Evolutionary conservation across 2,113 vertebrate genomes (phyloP), one percentile per base, ranked within the genome.

Genomic region (Nerophis ophidion): DNA sequence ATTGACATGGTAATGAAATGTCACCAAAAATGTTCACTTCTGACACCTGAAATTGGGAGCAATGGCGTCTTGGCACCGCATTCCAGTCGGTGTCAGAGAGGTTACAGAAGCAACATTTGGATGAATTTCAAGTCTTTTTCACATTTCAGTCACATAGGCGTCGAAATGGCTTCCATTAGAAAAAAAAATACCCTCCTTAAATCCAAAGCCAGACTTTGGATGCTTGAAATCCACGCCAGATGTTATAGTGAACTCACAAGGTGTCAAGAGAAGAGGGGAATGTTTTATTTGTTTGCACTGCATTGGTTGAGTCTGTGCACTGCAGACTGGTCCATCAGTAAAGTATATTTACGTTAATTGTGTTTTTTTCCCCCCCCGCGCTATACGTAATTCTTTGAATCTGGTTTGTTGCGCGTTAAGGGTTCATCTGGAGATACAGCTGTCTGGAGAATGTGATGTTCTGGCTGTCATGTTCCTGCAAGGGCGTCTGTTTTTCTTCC

Each of bases 391-490:
- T 67, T 44, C 54, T 26, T 63, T 34, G 59, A 68, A 61, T 71
- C 59, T 34, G 56, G 10, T 48, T 65, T 57, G 65, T 3, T 54
- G 52, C 8, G 34, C 6, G 60, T 64, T 45, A 48, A 55, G 50
- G 65, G 80, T 75, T 84, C 77, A 81, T 67, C 64, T 73, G 71
- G 71, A 77, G 71, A 73, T 63, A 60, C 88, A 90, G 84, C 85
- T 85, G 85, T 86, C 73, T 50, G 64, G 72, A 88, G 85, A 89
- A 85, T 82, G 84, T 76, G 72, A 80, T 77, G 74, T 75, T 75
- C 75, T 83, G 87, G 85, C 82, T 80, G 82, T 86, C 77, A 72
- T 62, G 63, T 71, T 75, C 60, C 79, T 68, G 81, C 45, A 77
- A 83, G 67, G 80, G 79, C 49, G 81, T 71, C 75, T 82, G 82